Evolutionary conservation across 2,888 invertebrate genomes (phyloP).

Genomic region (Folsomia candida): DNA sequence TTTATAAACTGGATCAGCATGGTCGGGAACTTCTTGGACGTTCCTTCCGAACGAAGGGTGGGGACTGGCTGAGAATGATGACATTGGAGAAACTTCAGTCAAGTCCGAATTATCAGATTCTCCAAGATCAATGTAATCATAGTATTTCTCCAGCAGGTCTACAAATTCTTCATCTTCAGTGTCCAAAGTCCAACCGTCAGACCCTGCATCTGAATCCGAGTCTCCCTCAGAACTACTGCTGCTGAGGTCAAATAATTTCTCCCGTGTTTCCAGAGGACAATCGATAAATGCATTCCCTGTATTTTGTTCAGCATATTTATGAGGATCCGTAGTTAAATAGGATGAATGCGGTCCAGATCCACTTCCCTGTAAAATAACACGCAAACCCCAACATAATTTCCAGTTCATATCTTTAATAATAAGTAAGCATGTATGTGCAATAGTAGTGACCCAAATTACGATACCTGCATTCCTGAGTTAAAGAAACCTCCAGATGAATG

Average conservation of each 20-base stretch:
- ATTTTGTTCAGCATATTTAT: too few species aligned
- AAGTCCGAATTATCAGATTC: constrained; percentile 43
- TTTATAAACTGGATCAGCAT: background rate
- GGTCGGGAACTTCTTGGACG: background rate
- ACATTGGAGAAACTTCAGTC: constrained; percentile 44
- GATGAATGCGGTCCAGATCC: background rate
- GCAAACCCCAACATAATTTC: too few species aligned
- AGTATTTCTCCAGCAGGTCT: constrained; percentile 40
- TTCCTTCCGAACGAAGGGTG: constrained; percentile 11
- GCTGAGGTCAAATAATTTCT: constrained; percentile 33
- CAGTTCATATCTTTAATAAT: too few species aligned
- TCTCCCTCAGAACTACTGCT: constrained; percentile 23
- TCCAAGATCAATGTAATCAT: constrained; percentile 30
- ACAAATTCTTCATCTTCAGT: constrained; percentile 40
- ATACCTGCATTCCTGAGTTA: too few species aligned
- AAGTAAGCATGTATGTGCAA: too few species aligned
- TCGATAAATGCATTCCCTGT: too few species aligned
- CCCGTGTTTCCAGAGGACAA: background rate
- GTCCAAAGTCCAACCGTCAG: constrained; percentile 26
- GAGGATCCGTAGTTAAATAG: background rate
- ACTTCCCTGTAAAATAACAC: background rate
- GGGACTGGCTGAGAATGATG: constrained; percentile 35
- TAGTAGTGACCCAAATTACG: too few species aligned
- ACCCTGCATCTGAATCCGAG: constrained; percentile 9
- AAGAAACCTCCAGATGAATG: too few species aligned